Evolutionary conservation across 2,113 vertebrate genomes (phyloP), one percentile per base, ranked within the genome.

Genomic region (Mobula hypostoma): DNA sequence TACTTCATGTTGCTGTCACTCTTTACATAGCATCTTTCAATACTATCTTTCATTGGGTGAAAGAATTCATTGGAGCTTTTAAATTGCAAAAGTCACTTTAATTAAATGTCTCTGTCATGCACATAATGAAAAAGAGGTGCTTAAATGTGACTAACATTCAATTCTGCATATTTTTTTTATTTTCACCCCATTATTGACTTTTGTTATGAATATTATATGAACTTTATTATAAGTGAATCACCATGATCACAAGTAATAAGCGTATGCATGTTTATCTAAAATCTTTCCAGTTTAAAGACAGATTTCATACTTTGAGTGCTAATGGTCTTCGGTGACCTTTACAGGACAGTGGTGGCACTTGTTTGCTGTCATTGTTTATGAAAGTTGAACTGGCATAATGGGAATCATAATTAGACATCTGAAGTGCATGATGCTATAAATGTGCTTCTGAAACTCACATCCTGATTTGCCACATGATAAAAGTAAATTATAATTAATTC

Each of bases 1-100:
- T 70, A 74, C 40, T 74, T 48, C 70, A 93, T 93, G 91, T 93
- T 93, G 36, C 91, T 93, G 91, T 93, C 68, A 74, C 21, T 93
- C 91, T 76, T 24, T 48, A 93, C 91, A 93, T 56, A 14, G 36
- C 40, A 74, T 93, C 56, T 70, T n/a, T 48, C 56, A 40, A 74
- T 74, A 93, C 24, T 11, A 93, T 40, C 36, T 93, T 74, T 93
- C 70, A 93, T 40, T 93, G 36, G 70, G 91, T 29, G 68, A 93
- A 74, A 74, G 19, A 24, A 74, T 56, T 92, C 90, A 32, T 92
- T 48, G 36, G 36, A 72, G 66, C 90, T 92, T 92, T 93, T 76
- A 93, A 70, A 76, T 93, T 29, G 24, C 61, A 24, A 24, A 24
- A 72, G 91, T 76, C 21, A 74, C 91, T 93, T 93, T 74, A 93